Evolutionary conservation across 1,140 invertebrate species (phyloP).

Genomic region (Heliconius melpomene): DNA sequence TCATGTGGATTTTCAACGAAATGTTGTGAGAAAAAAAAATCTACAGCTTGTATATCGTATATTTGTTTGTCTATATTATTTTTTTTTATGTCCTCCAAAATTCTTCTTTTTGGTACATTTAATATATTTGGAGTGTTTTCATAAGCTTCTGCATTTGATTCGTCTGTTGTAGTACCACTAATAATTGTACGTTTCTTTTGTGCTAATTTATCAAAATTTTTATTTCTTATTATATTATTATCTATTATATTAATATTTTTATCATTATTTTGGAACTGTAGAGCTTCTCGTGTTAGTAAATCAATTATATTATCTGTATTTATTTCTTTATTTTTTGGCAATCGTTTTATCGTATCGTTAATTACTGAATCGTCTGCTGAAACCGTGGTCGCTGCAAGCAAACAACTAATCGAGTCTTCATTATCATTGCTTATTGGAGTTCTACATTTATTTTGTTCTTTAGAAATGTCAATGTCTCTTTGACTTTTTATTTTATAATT

Average conservation of each 20-base stretch:
- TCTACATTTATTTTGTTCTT: conserved; percentile 11
- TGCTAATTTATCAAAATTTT: background rate
- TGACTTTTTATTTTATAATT: conserved; percentile 27
- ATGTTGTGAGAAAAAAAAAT: conserved; percentile 62
- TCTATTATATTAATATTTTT: background rate
- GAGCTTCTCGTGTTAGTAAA: conserved; percentile 58
- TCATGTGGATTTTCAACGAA: conserved; percentile 46
- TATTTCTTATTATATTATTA: background rate
- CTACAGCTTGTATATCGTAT: conserved; percentile 43
- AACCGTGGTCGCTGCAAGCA: conserved; percentile 56
- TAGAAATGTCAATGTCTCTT: conserved; percentile 22
- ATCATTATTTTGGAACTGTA: conserved; percentile 23
- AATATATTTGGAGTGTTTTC: conserved; percentile 44
- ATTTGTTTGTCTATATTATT: conserved; percentile 2
- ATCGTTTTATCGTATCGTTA: conserved; percentile 53
- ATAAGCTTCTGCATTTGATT: conserved; percentile 54
- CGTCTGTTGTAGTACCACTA: conserved; percentile 47
- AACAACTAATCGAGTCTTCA: conserved; percentile 50
- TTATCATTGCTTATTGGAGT: conserved; percentile 38
- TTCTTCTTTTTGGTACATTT: background rate
- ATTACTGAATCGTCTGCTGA: conserved; percentile 58
- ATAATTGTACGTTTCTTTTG: background rate
- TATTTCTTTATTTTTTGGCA: conserved; percentile 54
- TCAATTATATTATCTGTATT: conserved; percentile 57
- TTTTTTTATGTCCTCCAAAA: background rate